Evolutionary conservation across 37 sponge, comb jelly and placozoan genomes (phyloP), one percentile per base, ranked within the genome.

Genomic region (Oscarella lobularis): DNA sequence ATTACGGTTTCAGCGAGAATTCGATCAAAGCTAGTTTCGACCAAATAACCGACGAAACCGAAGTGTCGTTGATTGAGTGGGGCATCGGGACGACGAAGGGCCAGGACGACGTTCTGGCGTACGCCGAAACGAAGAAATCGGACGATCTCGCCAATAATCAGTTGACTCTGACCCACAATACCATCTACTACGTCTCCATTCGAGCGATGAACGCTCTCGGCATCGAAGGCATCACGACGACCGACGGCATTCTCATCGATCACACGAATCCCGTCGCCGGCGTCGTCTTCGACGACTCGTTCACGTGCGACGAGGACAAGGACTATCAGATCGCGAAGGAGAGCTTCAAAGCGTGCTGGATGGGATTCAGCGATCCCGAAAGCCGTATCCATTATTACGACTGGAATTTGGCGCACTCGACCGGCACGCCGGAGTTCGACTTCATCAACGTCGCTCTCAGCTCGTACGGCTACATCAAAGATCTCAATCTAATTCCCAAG

Each of bases 291-390:
- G 71, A 68, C 31, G 71, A 14, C 29, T 30, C 31, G 5, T 29
- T 68, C 31, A 20, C 6, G 5, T 4, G 6, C 4, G 6, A 4
- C 5, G 4, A 14, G 31, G 71, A 68, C 71, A 4, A 35, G 5
- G 71, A 68, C 31, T 68, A 68, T 35, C 6, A 29, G 4, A 20
- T 68, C 5, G 6, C 71, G 31, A 68, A 5, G 35, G 31, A 34
- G 31, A 30, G 33, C 31, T 68, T 68, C 6, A 4, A 68, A 68
- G 71, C 31, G 6, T 68, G 29, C 33, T 68, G 71, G 71, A 30
- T 35, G 29, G 71, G 31, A 68, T 68, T 68, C 33, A 20, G 31
- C 4, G 71, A 68, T 14, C 71, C 71, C 31, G 71, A 68, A 68
- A 68, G 71, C 71, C 4, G 29, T 5, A 4, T 68, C 29, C 35